A percentile compares a stretch with the other conserved stretches of the same genome.
phyloP scores from a whole-genome alignment of 2,113 vertebrate genomes.

The Bubo scandiacus region DNA sequence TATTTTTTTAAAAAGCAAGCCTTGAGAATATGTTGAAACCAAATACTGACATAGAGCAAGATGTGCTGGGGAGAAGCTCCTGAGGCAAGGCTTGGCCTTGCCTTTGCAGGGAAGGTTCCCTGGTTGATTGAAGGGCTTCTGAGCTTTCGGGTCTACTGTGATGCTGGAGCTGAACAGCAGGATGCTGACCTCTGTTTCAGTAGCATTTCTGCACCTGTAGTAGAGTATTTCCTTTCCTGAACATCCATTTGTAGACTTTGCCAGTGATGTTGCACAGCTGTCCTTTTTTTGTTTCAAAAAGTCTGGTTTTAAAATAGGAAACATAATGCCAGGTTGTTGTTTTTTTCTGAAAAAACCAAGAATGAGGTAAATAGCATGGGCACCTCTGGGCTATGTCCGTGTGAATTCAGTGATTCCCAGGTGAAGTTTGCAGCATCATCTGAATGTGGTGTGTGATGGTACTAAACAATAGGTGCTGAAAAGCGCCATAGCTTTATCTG shows the following conservation, averaged over 20 bases:
- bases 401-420: background rate
- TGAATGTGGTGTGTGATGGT: background rate
- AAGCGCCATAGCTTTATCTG: background rate
- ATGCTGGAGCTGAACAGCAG: accelerated
- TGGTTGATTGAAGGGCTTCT: background rate
- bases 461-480: background rate
- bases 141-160: background rate
- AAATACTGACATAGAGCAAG: background rate
- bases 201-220: background rate
- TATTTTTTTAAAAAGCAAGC: background rate
- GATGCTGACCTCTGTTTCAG: accelerated
- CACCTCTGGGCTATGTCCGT: background rate
- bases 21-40: background rate
- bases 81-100: background rate
- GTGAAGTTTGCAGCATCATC: background rate
- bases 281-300: background rate
- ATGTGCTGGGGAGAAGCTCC: background rate
- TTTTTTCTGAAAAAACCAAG: background rate
- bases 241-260: background rate
- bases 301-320: background rate
- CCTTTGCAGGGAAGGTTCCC: background rate
- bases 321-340: background rate
- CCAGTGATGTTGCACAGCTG: background rate
- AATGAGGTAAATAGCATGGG: background rate
- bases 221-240: background rate